These are phyloP conservation scores for Mycteria americana DNA, from an alignment of 2,797 vertebrate genomes.

Conservation along the genomic window DNA sequence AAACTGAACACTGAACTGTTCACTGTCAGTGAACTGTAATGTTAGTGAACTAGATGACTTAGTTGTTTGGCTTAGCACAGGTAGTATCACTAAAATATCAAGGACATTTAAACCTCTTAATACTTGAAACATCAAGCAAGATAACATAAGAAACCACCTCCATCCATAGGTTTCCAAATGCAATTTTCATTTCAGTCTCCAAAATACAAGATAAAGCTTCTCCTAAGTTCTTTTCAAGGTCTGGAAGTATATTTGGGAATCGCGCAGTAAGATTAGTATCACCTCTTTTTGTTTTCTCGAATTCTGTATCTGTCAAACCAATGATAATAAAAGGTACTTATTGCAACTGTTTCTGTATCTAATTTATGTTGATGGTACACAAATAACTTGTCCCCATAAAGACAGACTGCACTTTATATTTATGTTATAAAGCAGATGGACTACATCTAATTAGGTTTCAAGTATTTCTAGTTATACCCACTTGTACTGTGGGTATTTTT, in stretches of 20 bases:
- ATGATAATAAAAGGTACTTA: background rate
- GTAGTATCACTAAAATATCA: background rate
- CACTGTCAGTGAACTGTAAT: background rate
- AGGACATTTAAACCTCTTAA: background rate
- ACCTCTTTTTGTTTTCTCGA: background rate
- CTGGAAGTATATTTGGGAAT: conserved; percentile 70
- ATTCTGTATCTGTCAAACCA: conserved; percentile 49
- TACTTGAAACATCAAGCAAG: conserved; percentile 1
- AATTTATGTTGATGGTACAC: background rate
- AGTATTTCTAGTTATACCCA: background rate
- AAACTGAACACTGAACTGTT: background rate
- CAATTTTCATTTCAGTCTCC: conserved; percentile 90
- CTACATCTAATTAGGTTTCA: background rate
- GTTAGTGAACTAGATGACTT: background rate
- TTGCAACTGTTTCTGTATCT: background rate
- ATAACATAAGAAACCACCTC: conserved; percentile 76
- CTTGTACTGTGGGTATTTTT: background rate
- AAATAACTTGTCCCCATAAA: background rate
- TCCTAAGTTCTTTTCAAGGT: conserved; percentile 82
- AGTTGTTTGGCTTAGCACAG: background rate
- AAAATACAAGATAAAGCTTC: conserved; percentile 85
- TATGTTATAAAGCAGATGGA: background rate
- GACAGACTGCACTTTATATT: background rate
- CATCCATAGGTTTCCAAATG: conserved; percentile 84
- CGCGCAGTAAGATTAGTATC: background rate